Conservation (phyloP, 2,888 invertebrate genomes). For the Encarsia formosa region DNA sequence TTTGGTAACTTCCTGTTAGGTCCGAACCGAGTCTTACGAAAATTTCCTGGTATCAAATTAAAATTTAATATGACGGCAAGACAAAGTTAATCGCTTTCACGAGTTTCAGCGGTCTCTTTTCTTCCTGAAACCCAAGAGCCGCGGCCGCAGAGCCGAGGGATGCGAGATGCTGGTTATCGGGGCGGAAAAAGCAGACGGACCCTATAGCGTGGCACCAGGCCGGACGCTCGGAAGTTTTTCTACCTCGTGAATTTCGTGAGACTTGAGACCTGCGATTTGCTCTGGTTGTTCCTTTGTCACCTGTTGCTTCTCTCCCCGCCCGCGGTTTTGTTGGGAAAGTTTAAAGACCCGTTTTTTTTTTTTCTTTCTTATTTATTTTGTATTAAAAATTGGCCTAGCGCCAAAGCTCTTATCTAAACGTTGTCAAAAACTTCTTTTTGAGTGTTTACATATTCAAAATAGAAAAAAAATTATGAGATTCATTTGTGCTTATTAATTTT, state of each 20-base stretch:
- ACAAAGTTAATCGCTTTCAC: not conserved
- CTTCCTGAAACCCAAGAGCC: constrained; percentile 18
- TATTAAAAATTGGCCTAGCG: too few relatives aligned
- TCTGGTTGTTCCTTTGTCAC: constrained; percentile 27
- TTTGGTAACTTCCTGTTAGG: too few relatives aligned
- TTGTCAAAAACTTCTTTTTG: too few relatives aligned
- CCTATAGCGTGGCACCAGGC: not conserved
- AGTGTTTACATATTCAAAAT: too few relatives aligned
- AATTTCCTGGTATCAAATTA: too few relatives aligned
- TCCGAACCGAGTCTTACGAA: too few relatives aligned
- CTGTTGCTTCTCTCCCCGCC: not conserved
- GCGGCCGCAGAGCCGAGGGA: constrained; percentile 17
- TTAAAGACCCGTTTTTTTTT: too few relatives aligned
- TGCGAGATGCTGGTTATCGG: constrained; percentile 29
- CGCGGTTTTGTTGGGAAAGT: not conserved
- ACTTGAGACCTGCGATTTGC: constrained; percentile 9
- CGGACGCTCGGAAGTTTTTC: not conserved
- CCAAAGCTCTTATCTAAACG: too few relatives aligned
- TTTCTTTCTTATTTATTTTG: too few relatives aligned
- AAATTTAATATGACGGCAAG: too few relatives aligned
- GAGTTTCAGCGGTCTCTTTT: not conserved
- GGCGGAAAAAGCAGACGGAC: constrained; percentile 31
- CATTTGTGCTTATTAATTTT: too few relatives aligned
- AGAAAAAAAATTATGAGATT: too few relatives aligned
- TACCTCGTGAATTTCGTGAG: not conserved